Evolutionary conservation across 1,140 invertebrate species (phyloP), one percentile per base, ranked within the genome.

Genomic region (Ceratina calcarata): DNA sequence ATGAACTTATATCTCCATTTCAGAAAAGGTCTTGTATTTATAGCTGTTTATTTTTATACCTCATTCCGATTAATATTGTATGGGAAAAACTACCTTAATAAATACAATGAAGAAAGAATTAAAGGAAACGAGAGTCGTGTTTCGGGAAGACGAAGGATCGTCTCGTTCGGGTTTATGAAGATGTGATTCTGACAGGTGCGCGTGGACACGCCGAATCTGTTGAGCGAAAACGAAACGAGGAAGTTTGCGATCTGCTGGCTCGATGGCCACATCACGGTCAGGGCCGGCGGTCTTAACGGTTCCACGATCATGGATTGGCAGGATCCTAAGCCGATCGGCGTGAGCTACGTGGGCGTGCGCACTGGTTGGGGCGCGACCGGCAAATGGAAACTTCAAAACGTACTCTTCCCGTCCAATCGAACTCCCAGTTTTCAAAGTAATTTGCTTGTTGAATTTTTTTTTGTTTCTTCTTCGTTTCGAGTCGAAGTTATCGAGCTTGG

Each of bases 361-460:
- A 95, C 95, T 49, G 94, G 93, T 78, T 95, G 94, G 92, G 95
- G 95, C 37, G 93, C 95, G 8, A 91, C 92, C 70, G 95, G 95
- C 80, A 91, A 93, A 79, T 95, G 95, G 95, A 92, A 92, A 69
- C 92, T 94, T 20, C 84, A 27, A 70, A 80, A 81, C 61, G 79
- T 78, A 22, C 85, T 62, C 15, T 79, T 83, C 62, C 83, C 81
- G 77, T 58, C 51, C 64, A 51, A 12, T 80, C 55, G 58, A 2
- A 24, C 53, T 61, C 51, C 66, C 60, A 55, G 15, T 81, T 62
- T 57, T 22, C 82, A 78, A 85, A 78, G 84, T 86, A 84, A 84
- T 78, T 66, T 37, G 8, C 22, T 15, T 49, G 3, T 61, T 37
- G 13, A 49, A 61, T 61, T 18, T 22, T 22, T 57, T 71, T 77